These are phyloP conservation scores for Balaeniceps rex DNA, from an alignment of 2,113 vertebrate species.

Conservation along the genomic window DNA sequence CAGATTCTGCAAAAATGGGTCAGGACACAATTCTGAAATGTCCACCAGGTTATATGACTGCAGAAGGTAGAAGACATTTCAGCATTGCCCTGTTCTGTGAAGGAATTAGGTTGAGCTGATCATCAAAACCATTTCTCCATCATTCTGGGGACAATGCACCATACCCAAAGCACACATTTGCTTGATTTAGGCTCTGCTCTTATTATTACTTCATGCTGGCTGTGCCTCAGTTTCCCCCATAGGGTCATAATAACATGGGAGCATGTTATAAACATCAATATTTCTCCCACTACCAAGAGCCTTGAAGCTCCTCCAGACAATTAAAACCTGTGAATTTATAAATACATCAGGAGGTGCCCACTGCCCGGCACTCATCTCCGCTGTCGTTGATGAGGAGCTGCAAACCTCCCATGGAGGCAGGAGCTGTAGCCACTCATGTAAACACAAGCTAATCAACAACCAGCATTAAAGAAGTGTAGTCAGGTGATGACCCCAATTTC, in stretches of 20 bases:
- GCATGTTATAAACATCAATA: not conserved
- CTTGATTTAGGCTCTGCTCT: not conserved
- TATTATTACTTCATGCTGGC: not conserved
- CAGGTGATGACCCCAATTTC: conserved; percentile 45
- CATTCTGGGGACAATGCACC: not conserved
- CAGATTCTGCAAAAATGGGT: not conserved
- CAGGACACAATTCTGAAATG: not conserved
- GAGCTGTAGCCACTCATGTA: not conserved
- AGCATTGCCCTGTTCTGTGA: not conserved
- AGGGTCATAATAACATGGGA: fast-evolving
- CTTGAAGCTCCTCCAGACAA: not conserved
- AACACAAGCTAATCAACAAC: conserved; percentile 38
- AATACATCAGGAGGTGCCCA: not conserved
- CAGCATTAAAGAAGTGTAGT: not conserved
- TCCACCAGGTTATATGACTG: not conserved
- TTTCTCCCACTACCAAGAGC: not conserved
- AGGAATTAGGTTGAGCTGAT: not conserved
- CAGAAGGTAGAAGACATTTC: not conserved
- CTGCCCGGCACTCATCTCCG: not conserved
- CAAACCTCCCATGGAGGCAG: not conserved
- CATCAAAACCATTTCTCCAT: not conserved
- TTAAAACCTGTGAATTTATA: not conserved
- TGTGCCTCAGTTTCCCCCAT: not conserved
- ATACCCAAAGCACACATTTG: not conserved
- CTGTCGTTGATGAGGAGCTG: not conserved